Evolutionary conservation across 2,113 vertebrate genomes (phyloP).

Genomic region (Myotis brandtii): DNA sequence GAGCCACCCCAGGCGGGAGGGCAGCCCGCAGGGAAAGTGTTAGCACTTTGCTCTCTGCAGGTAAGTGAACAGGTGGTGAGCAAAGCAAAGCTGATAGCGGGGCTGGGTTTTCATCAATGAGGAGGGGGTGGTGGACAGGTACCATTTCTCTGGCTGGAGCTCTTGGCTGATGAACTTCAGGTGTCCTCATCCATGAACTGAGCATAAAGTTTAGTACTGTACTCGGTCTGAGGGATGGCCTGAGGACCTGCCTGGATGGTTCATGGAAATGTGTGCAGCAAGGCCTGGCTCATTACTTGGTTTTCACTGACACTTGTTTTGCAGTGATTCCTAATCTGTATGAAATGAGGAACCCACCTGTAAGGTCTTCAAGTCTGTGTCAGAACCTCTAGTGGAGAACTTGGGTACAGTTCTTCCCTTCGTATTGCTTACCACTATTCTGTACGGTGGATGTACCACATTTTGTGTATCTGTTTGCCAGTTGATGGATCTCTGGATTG

Average conservation of each 20-base stretch:
- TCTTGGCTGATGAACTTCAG: not conserved
- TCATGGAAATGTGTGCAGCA: not conserved
- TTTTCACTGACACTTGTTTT: not conserved
- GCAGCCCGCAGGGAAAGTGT: not conserved
- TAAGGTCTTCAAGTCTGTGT: not conserved
- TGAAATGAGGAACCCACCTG: not conserved
- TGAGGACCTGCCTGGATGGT: not conserved
- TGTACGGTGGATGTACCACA: fast-evolving
- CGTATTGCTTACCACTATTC: fast-evolving
- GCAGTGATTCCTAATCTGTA: not conserved
- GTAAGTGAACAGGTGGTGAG: not conserved
- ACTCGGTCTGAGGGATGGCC: not conserved
- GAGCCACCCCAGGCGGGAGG: not conserved
- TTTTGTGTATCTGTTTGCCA: not conserved
- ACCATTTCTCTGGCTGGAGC: not conserved
- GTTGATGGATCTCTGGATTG: not conserved
- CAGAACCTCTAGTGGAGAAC: not conserved
- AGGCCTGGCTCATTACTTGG: not conserved
- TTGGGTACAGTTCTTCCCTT: not conserved
- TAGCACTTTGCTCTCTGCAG: not conserved
- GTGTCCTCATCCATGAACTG: not conserved
- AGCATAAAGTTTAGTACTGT: not conserved
- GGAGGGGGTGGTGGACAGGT: not conserved
- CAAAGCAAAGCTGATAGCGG: not conserved
- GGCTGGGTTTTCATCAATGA: not conserved